These are phyloP conservation scores for Enteromius trimaculatus DNA, from an alignment of 2,797 vertebrate species.

Conservation along the genomic window DNA sequence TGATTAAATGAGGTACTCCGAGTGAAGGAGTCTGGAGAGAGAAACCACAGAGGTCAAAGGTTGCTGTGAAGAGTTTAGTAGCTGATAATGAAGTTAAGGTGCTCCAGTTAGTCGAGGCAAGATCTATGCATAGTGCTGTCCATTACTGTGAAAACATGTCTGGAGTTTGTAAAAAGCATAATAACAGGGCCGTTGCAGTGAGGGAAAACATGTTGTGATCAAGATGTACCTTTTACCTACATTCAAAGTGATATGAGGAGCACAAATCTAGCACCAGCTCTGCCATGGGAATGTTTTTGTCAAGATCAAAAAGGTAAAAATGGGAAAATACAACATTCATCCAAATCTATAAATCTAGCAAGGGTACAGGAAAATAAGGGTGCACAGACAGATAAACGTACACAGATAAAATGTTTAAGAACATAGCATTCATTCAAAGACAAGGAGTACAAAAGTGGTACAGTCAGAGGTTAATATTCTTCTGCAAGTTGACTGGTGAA, in stretches of 20 bases:
- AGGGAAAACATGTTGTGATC: slow-evolving; percentile 15
- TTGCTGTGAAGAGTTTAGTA: slow-evolving; percentile 21
- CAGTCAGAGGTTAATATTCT: neutral
- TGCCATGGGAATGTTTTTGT: neutral
- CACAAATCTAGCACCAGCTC: neutral
- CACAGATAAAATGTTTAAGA: slow-evolving; percentile 25
- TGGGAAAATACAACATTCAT: neutral
- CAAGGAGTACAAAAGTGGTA: neutral
- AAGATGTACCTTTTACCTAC: slow-evolving; percentile 28
- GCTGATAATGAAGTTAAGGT: slow-evolving; percentile 26
- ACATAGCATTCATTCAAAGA: neutral
- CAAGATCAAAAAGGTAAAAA: slow-evolving; percentile 14
- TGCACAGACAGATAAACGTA: slow-evolving; percentile 2
- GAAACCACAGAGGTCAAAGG: slow-evolving; percentile 20
- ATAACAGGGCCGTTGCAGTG: neutral
- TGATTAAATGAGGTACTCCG: neutral
- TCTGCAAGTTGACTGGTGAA: neutral
- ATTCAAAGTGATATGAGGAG: slow-evolving; percentile 4
- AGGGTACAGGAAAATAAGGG: slow-evolving; percentile 23
- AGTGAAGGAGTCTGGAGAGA: neutral
- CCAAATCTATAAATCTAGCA: slow-evolving; percentile 17
- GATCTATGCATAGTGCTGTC: neutral
- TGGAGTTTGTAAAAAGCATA: neutral
- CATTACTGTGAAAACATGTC: slow-evolving; percentile 24
- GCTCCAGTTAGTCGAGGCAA: neutral